Evolutionary conservation across 92 coral and sea anemone species (phyloP), one percentile per base, ranked within the genome.

Genomic region (Meandrina meandrites): DNA sequence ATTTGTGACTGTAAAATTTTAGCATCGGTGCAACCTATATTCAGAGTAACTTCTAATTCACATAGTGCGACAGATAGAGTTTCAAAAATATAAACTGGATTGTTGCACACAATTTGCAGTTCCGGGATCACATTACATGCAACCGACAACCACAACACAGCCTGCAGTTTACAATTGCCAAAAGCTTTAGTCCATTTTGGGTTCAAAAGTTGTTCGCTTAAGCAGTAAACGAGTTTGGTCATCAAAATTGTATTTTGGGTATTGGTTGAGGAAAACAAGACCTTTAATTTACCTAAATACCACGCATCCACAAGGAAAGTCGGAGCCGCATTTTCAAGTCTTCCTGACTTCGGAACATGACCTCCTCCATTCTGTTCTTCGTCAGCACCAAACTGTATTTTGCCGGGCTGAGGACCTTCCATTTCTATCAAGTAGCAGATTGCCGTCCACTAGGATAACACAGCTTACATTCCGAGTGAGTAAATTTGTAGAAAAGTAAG

Each of bases 291-390:
- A 91, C 94, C 94, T 12, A 91, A 84, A 16, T 80, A 89, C 40
- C 78, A 76, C 56, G 79, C 56, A 71, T 92, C 88, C 10, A 78
- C 90, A 24, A 92, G 36, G 75, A 92, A 92, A 42, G 84, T 37
- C 34, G 94, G 94, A 7, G 94, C 85, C 12, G 90, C 53, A 54
- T 86, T 92, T 56, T 90, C 90, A n/a, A 90, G 78, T 3, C 48
- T 75, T 1, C 56, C 35, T 40, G 82, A 79, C 76, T 86, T 85
- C n/a, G 58, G 92, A 58, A 40, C 30, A 36, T 75, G 84, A n/a
- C n/a, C n/a, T n/a, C 40, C 79, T 19, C 73, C 70, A 28, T 64
- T 35, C 12, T 58, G 81, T 42, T 80, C 79, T 84, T 57, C 78
- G 15, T 67, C 75, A 24, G 28, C 67, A 6, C 54, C 53, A 8